phyloP scores from a whole-genome alignment of 2,113 vertebrate species.

The Oenanthe melanoleuca region DNA sequence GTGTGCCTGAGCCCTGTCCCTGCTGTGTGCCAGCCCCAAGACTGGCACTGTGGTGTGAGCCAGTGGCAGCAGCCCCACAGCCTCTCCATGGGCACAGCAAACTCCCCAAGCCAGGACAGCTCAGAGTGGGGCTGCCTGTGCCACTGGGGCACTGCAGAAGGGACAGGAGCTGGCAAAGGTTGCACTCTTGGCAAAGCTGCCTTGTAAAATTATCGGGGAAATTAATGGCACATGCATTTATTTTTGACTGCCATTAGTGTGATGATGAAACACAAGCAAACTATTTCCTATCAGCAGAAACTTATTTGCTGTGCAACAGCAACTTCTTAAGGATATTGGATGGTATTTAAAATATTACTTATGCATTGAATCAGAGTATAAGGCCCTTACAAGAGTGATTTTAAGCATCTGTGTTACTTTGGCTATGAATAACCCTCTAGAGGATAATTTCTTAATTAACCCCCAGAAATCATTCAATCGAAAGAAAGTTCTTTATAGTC shows the following conservation, averaged over 20 bases:
- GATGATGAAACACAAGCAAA: not conserved
- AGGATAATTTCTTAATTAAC: not conserved
- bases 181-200: not conserved
- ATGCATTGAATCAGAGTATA: not conserved
- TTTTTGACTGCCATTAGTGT: not conserved
- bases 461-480: not conserved
- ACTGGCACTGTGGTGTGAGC: rapidly evolving
- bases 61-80: not conserved
- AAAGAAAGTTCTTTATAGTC: not conserved
- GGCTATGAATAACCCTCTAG: not conserved
- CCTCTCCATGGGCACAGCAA: not conserved
- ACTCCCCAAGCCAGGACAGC: not conserved
- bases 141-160: not conserved
- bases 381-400: not conserved
- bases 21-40: not conserved
- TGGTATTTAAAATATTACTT: not conserved
- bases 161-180: not conserved
- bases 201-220: not conserved
- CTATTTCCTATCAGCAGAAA: not conserved
- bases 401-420: not conserved
- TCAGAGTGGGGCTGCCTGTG: not conserved
- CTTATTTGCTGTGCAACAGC: not conserved
- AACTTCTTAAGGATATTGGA: not conserved
- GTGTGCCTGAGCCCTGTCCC: not conserved
- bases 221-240: not conserved